Evolutionary conservation across 2,888 invertebrate species (phyloP).

Genomic region (Dicyrtomina minuta): DNA sequence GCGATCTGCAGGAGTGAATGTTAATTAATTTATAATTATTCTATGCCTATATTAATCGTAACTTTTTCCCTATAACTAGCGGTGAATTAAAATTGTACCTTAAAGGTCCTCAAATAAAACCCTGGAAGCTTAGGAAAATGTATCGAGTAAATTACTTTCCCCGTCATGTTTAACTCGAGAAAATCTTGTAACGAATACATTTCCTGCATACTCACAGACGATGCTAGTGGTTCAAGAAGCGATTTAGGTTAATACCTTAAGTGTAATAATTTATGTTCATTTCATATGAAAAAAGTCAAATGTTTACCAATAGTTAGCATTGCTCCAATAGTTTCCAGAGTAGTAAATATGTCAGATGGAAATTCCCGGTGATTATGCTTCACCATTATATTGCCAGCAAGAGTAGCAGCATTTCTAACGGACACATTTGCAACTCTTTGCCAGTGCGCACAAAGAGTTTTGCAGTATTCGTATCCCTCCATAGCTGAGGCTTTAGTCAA

Average conservation of each 20-base stretch:
- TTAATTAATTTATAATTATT: too few species aligned
- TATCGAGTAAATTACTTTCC: conserved; percentile 63
- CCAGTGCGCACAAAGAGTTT: conserved; percentile 65
- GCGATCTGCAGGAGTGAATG: conserved; percentile 71
- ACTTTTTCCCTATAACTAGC: too few species aligned
- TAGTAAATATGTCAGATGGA: conserved; percentile 69
- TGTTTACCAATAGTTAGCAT: conserved; percentile 53
- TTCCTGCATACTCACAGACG: conserved; percentile 24
- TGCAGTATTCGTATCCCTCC: conserved; percentile 64
- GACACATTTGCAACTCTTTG: conserved; percentile 70
- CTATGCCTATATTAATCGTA: too few species aligned
- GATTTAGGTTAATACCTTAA: too few species aligned
- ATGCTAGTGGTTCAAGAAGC: conserved; percentile 20
- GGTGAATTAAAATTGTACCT: too few species aligned
- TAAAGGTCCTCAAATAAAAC: conserved; percentile 66
- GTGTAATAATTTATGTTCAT: too few species aligned
- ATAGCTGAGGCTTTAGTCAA: conserved; percentile 43
- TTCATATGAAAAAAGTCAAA: too few species aligned
- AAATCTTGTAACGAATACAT: conserved; percentile 58
- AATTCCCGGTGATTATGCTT: conserved; percentile 69
- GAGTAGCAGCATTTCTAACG: conserved; percentile 68
- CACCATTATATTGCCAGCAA: conserved; percentile 73
- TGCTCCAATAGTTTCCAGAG: conserved; percentile 59
- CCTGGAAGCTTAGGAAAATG: conserved; percentile 62
- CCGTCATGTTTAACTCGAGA: conserved; percentile 64